Evolutionary conservation across 2,888 invertebrate species (phyloP), one percentile per base, ranked within the genome.

Genomic region (Cheilosia scutellata): DNA sequence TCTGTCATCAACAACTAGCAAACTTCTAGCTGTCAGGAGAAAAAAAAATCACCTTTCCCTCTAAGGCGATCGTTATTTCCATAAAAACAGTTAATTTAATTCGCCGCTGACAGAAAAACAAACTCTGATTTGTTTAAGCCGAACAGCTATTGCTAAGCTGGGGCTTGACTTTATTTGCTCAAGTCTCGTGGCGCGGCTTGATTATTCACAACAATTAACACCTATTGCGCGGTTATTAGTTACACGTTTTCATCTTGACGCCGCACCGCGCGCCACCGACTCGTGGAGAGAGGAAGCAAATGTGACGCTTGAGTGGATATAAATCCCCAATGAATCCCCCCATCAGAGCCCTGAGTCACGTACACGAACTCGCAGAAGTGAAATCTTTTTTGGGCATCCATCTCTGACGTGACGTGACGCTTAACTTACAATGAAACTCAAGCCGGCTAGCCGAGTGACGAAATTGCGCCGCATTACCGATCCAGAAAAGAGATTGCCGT

Each of bases 211-310:
- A 49, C 60, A 72, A 72, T 62, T 72, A 62, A 42, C 72, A 72
- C 72, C 40, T 72, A 72, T 27, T 71, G 58, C 71, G 71, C 58
- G 60, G 11, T 40, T 62, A 60, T 72, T 72, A 62, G 60, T 62
- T 72, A 6, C 71, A 72, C 42, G 33, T 29, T 51, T 65, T 65
- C 16, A 51, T 47, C 16, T 11, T 7, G 13, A 63, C 7, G n/a
- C 57, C 9, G 20, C 20, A 20, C 20, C 20, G 20, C 20, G 20
- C 20, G 20, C 20, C 20, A 20, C 20, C 20, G 2, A 20, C 20
- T 20, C 20, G 20, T 20, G 29, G 47, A 9, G n/a, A 11, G 25
- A 62, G 66, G 79, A 66, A 66, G 53, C 42, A 57, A 62, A 62
- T 68, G 25, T 74, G 60, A 74, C 57, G 16, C 60, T 55, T 47